These are phyloP conservation scores for Phasia obesa DNA, from an alignment of 2,888 invertebrate species.

Conservation along the genomic window DNA sequence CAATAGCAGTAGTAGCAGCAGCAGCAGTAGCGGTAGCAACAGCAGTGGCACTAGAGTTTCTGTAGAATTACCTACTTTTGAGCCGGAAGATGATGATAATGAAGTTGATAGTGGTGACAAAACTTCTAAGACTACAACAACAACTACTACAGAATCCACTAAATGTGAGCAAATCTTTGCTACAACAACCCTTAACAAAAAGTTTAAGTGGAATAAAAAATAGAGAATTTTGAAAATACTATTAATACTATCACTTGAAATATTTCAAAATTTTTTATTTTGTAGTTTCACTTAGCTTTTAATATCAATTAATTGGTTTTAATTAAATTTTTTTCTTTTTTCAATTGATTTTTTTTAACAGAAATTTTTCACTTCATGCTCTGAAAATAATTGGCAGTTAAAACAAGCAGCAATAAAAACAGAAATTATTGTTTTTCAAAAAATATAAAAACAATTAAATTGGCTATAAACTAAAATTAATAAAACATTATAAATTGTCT, in stretches of 20 bases:
- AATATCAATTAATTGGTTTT: slow-evolving; percentile 68
- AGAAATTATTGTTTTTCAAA: no score
- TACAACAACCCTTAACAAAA: slow-evolving; percentile 66
- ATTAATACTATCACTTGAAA: neutral
- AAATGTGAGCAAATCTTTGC: slow-evolving; percentile 69
- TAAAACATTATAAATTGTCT: slow-evolving; percentile 44
- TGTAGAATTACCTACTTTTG: slow-evolving; percentile 87
- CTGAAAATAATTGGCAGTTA: slow-evolving; percentile 69
- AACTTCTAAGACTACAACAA: slow-evolving; percentile 51
- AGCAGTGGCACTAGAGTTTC: slow-evolving; percentile 84
- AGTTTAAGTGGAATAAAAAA: slow-evolving; percentile 36
- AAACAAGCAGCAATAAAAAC: slow-evolving; percentile 34
- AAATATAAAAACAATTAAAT: slow-evolving; percentile 53
- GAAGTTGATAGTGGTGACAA: slow-evolving; percentile 75
- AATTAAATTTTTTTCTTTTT: slow-evolving; percentile 66
- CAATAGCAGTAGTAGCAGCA: slow-evolving; percentile 73
- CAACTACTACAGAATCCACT: slow-evolving; percentile 46
- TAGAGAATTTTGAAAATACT: slow-evolving; percentile 22
- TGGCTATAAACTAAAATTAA: neutral
- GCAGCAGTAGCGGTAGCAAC: slow-evolving; percentile 52
- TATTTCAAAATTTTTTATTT: slow-evolving; percentile 9
- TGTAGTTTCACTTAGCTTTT: neutral
- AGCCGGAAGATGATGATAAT: slow-evolving; percentile 86
- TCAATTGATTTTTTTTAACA: slow-evolving; percentile 69
- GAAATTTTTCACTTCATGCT: slow-evolving; percentile 58